Evolutionary conservation across 2,113 vertebrate species (phyloP), one percentile per base, ranked within the genome.

Genomic region (Ardeotis arabs): DNA sequence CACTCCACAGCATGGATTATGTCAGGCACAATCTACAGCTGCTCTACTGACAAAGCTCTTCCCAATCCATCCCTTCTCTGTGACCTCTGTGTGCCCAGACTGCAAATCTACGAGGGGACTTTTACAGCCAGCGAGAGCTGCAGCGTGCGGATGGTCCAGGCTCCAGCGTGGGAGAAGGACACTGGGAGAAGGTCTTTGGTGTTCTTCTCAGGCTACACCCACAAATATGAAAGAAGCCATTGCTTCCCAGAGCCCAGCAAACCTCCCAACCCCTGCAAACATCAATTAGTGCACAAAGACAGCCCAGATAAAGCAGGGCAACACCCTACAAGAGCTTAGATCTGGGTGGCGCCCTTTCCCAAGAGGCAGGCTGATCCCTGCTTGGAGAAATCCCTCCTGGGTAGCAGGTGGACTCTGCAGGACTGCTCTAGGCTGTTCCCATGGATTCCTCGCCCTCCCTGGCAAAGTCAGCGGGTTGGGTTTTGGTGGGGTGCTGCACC

Each of bases 161-260:
- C 35, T 44, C 11, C 19, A 4, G 44, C 5, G 10, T 88, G 95
- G 89, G 89, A 86, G 83, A 67, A 78, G 88, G 92, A 72, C 88
- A 45, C 15, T 64, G 92, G 82, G 95, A 96, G 76, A 69, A 90
- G 83, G 17, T 91, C 79, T 68, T 16, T 75, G 80, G 27, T 76
- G 23, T 19, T 92, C 84, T 93, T 90, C 86, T 86, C 95, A 93
- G 94, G 91, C 95, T 95, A 93, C 94, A 74, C 94, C 94, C 94
- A 82, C 60, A 29, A 81, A 68, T 49, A 33, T 27, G 45, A 73
- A 84, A 80, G 95, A 79, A 84, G 50, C 73, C 84, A 19, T 49
- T 3, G 44, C 92, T 94, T 81, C 84, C 73, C 93, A 47, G 47
- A 66, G 84, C 92, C 64, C 92, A 67, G 92, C 37, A 50, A 69